phyloP scores from a whole-genome alignment of 1,140 invertebrate species.

The Trichonephila clavata region DNA sequence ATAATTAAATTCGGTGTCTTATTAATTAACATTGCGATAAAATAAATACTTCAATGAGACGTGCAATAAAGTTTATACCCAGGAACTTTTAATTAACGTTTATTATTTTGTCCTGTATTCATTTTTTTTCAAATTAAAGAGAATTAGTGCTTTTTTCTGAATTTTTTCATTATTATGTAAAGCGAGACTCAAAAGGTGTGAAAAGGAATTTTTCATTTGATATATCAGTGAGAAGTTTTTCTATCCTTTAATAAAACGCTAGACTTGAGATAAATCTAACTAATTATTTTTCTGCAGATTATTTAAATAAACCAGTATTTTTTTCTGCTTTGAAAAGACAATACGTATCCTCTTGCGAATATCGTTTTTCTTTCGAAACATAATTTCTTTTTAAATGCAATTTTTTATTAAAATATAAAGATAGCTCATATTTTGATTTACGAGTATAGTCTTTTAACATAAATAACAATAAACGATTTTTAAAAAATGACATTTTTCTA shows the following conservation, averaged over 20 bases:
- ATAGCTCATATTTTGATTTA: no score
- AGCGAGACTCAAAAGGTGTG: not conserved
- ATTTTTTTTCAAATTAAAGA: slow-evolving; percentile 7
- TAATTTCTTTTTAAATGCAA: not conserved
- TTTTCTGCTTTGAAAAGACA: not conserved
- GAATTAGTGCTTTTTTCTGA: slow-evolving; percentile 14
- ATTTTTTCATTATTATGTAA: not conserved
- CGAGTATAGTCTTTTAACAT: no score
- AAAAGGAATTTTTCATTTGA: slow-evolving; percentile 14
- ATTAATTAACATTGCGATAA: slow-evolving; percentile 39
- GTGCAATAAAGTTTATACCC: slow-evolving; percentile 21
- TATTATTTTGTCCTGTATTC: slow-evolving; percentile 3
- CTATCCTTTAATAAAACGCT: not conserved
- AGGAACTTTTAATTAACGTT: slow-evolving; percentile 28
- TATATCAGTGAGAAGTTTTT: not conserved
- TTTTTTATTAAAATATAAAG: not conserved
- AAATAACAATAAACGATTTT: no score
- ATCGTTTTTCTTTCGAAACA: not conserved
- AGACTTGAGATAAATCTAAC: not conserved
- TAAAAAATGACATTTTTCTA: no score
- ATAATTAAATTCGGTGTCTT: slow-evolving; percentile 21
- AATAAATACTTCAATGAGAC: slow-evolving; percentile 26
- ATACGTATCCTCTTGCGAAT: not conserved
- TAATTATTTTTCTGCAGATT: slow-evolving; percentile 9
- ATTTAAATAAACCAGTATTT: not conserved